Evolutionary conservation across 1,140 invertebrate genomes (phyloP).

Genomic region (Conus betulinus): DNA sequence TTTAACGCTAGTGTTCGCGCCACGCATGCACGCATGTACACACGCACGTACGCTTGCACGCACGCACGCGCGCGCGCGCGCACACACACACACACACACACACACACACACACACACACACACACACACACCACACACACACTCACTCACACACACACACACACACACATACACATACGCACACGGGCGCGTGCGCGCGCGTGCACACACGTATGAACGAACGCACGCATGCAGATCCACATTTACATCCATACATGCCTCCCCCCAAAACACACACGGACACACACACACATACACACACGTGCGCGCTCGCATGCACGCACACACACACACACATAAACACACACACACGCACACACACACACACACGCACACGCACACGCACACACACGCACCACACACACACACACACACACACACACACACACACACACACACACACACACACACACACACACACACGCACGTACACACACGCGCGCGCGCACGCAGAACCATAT

Average conservation of each 20-base stretch:
- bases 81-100: too few relatives aligned
- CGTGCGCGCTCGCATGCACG: not conserved
- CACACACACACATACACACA: constrained; percentile 18
- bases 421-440: not conserved
- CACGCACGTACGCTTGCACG: not conserved
- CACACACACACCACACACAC: too few relatives aligned
- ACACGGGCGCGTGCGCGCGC: not conserved
- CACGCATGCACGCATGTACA: constrained; percentile 3
- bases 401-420: not conserved
- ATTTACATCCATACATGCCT: not conserved
- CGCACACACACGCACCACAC: not conserved
- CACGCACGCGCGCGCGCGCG: not conserved
- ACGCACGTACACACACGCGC: constrained; percentile 27
- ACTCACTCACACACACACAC: too few relatives aligned
- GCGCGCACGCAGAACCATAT: not conserved
- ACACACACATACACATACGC: too few relatives aligned
- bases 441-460: constrained; percentile 13
- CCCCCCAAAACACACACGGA: constrained; percentile 11
- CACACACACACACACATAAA: too few relatives aligned
- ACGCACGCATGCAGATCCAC: not conserved
- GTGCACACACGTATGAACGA: not conserved
- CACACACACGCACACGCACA: constrained; percentile 25
- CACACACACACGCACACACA: constrained; percentile 18
- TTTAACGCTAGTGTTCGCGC: too few relatives aligned
- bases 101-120: too few relatives aligned